Evolutionary conservation across 1,140 invertebrate species (phyloP).

Genomic region (Aphidius ervi): DNA sequence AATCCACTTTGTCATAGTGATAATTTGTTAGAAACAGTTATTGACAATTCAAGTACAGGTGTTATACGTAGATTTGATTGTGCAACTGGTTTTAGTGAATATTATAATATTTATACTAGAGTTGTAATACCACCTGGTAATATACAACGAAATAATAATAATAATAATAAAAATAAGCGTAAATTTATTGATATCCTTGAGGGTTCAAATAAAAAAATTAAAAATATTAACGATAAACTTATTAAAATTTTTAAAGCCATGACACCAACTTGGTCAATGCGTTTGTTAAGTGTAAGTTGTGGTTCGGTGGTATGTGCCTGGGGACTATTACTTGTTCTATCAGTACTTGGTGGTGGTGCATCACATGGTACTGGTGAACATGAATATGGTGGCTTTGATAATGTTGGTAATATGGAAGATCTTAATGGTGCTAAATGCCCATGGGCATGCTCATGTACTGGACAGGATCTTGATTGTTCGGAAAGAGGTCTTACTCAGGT

Average conservation of each 20-base stretch:
- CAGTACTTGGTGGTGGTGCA: slow-evolving; percentile 41
- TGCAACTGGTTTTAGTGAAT: slow-evolving; percentile 8
- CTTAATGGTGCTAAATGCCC: slow-evolving; percentile 61
- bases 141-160: slow-evolving; percentile 3
- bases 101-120: slow-evolving; percentile 15
- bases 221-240: slow-evolving; percentile 42
- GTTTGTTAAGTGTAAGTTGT: slow-evolving; percentile 45
- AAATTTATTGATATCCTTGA: slow-evolving; percentile 34
- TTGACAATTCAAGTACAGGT: not conserved
- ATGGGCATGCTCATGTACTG: slow-evolving; percentile 72
- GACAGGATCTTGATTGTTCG: slow-evolving; percentile 75
- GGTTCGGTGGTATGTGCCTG: slow-evolving; percentile 47
- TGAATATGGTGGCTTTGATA: slow-evolving; percentile 35
- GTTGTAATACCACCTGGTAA: slow-evolving; percentile 19
- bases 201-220: slow-evolving; percentile 36
- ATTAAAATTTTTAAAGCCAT: slow-evolving; percentile 44
- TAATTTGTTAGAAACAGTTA: not conserved
- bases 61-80: slow-evolving; percentile 3
- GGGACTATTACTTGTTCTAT: slow-evolving; percentile 43
- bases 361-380: slow-evolving; percentile 42
- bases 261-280: slow-evolving; percentile 46
- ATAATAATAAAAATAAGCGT: slow-evolving; percentile 14
- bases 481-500: slow-evolving; percentile 74
- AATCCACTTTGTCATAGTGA: not conserved
- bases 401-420: slow-evolving; percentile 36